Conservation (phyloP, 1,140 invertebrate species). For the Muscidifurax raptorellus region DNA sequence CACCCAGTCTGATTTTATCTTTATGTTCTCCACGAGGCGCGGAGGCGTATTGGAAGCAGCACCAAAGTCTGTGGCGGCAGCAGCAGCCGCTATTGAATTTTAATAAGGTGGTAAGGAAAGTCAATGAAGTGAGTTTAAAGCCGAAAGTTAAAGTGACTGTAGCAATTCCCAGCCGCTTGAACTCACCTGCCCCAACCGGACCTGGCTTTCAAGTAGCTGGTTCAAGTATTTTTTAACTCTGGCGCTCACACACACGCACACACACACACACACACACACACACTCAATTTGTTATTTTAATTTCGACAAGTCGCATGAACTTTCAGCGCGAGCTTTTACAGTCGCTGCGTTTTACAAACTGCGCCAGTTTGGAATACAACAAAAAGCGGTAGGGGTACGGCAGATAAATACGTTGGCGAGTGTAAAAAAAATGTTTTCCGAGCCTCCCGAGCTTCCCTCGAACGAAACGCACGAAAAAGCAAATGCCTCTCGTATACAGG, state of each 20-base stretch:
- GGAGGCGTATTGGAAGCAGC: slow-evolving; percentile 26
- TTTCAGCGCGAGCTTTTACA: no score
- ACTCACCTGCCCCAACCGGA: slow-evolving; percentile 6
- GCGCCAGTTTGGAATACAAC: no score
- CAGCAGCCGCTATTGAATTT: slow-evolving; percentile 45
- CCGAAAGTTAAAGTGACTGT: slow-evolving; percentile 45
- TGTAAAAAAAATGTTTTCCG: not conserved
- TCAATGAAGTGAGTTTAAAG: slow-evolving; percentile 48
- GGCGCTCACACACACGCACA: no score
- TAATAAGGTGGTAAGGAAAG: slow-evolving; percentile 49
- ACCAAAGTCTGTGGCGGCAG: not conserved
- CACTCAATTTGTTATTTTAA: no score
- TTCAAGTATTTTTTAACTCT: slow-evolving; percentile 10
- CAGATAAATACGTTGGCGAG: not conserved
- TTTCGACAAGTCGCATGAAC: no score
- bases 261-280: no score
- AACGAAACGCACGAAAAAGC: not conserved
- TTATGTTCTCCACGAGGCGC: slow-evolving; percentile 34
- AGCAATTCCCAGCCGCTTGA: slow-evolving; percentile 36
- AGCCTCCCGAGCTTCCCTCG: no score
- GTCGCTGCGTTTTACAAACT: no score
- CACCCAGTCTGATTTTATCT: slow-evolving; percentile 39
- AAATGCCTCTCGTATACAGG: not conserved
- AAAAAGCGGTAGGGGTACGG: no score
- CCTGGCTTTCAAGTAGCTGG: not conserved